Percentiles rank a stretch among this genome's conserved stretches.
Evolutionary conservation across 2,888 invertebrate species (phyloP).

Genomic region (Tuberolachnus salignus): DNA sequence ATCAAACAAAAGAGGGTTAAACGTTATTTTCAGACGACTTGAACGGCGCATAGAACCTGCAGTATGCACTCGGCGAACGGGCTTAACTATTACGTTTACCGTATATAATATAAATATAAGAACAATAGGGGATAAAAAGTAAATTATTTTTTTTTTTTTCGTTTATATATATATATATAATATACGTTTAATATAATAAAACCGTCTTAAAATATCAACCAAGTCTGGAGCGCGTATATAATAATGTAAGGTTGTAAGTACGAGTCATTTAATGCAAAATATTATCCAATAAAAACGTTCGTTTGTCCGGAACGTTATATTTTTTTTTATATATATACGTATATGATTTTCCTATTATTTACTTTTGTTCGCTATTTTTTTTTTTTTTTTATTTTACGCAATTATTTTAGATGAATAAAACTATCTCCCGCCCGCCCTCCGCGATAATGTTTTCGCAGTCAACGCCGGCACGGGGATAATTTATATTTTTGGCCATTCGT

Average conservation of each 20-base stretch:
- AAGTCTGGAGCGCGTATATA: not conserved
- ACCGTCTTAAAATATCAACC: not conserved
- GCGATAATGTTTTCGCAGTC: not conserved
- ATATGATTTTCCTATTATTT: not conserved
- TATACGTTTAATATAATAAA: not conserved
- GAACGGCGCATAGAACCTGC: not conserved
- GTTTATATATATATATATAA: too few relatives aligned
- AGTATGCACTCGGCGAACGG: not conserved
- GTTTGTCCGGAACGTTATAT: conserved; percentile 14
- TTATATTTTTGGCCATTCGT: conserved; percentile 22
- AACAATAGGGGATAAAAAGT: not conserved
- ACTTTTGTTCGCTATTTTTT: too few relatives aligned
- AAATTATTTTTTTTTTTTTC: too few relatives aligned
- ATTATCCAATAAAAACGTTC: conserved; percentile 30
- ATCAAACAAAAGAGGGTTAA: not conserved
- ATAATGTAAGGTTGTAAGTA: not conserved
- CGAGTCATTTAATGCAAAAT: conserved; percentile 11
- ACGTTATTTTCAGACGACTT: not conserved
- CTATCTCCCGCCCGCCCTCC: too few relatives aligned
- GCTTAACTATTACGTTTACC: not conserved
- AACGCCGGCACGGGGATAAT: not conserved
- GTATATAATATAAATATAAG: not conserved
- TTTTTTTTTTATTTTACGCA: not conserved
- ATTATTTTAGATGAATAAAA: not conserved
- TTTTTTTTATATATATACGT: too few relatives aligned